Conservation (phyloP, 2,113 vertebrate genomes). For the Nipponia nippon region DNA sequence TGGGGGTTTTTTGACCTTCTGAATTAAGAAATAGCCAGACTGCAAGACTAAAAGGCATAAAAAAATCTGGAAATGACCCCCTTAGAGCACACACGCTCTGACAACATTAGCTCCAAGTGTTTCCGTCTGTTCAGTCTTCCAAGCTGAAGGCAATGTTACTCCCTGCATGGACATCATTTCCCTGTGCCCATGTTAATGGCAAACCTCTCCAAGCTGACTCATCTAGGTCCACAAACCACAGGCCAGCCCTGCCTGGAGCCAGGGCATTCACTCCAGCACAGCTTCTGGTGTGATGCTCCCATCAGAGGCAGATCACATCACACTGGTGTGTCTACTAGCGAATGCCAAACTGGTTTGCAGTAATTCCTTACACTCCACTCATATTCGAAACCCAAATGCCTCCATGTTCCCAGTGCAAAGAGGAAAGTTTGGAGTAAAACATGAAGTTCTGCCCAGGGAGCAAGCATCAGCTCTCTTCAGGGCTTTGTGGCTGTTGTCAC, state of each 20-base stretch:
- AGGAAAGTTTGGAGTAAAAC: neutral
- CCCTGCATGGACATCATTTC: neutral
- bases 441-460: neutral
- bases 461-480: neutral
- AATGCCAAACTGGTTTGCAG: neutral
- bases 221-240: neutral
- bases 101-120: neutral
- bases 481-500: neutral
- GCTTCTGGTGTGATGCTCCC: neutral
- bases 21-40: neutral
- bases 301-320: rapidly evolving
- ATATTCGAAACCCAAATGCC: neutral
- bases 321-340: neutral
- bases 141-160: neutral
- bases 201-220: neutral
- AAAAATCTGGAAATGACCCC: neutral
- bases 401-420: neutral
- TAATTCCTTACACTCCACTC: rapidly evolving
- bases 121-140: neutral
- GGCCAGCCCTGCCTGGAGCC: neutral
- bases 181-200: neutral
- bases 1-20: neutral
- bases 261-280: neutral
- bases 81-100: neutral
- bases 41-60: neutral